phyloP scores from a whole-genome alignment of 1,140 invertebrate species.

The Palaemon carinicauda region DNA sequence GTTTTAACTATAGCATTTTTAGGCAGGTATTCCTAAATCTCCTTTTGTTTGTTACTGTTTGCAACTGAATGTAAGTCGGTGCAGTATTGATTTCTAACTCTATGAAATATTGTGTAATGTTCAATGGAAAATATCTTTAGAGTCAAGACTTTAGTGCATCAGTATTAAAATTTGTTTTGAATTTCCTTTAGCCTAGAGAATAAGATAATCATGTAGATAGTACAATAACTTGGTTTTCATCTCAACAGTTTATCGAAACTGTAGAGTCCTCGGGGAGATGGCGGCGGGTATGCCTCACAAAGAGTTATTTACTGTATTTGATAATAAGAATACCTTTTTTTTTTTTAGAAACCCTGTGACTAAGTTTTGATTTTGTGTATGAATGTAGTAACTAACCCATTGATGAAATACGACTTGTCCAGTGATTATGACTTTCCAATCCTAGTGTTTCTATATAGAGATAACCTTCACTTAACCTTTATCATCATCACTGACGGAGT shows the following conservation, averaged over 20 bases:
- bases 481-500: too few relatives aligned
- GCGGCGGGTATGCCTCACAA: slow-evolving; percentile 50
- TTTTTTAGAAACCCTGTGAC: slow-evolving; percentile 10
- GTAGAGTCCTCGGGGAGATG: slow-evolving; percentile 55
- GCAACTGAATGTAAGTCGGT: too few relatives aligned
- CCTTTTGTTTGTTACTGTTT: too few relatives aligned
- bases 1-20: too few relatives aligned
- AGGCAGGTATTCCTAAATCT: too few relatives aligned
- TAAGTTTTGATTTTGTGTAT: neutral
- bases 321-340: neutral
- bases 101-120: too few relatives aligned
- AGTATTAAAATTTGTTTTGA: too few relatives aligned
- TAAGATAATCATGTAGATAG: slow-evolving; percentile 3
- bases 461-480: too few relatives aligned
- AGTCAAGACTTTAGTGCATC: too few relatives aligned
- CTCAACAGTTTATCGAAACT: slow-evolving; percentile 52
- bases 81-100: too few relatives aligned
- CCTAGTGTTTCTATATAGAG: neutral
- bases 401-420: neutral
- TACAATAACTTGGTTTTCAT: slow-evolving; percentile 18
- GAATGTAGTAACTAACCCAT: slow-evolving; percentile 14
- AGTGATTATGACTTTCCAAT: slow-evolving; percentile 3
- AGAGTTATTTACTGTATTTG: neutral
- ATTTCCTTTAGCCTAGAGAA: neutral
- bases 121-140: too few relatives aligned